Base-by-base conservation (phyloP, 2,888 invertebrate species). In the Clunio marinus region DNA sequence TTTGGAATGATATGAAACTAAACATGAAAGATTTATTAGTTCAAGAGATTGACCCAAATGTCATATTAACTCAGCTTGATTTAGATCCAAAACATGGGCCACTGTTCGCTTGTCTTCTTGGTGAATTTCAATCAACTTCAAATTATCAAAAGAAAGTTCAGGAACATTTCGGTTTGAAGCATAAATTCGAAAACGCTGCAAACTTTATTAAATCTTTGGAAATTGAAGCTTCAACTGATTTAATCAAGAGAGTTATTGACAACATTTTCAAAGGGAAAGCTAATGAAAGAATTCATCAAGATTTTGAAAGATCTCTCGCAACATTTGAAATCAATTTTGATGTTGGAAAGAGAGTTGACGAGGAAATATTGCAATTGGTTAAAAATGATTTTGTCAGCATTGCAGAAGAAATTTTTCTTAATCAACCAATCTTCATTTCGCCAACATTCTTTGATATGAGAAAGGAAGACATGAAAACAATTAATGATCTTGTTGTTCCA, bases 371-470 rank as follows among this genome's bases (percentile, higher is more conserved):
- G n/a, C n/a, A 60, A 1, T 28, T 4, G 2, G 22, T 58, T 0
- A 28, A 17, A 10, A 15, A 58, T 32, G 58, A 58, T 17, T 58
- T 58, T 32, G 17, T 58, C 15, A 58, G 32, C 20, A 28, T 28
- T 32, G 58, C 58, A 2, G 28, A 28, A 17, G 58, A 58, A 32
- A 28, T 58, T 32, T 20, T 58, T 7, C 5, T 58, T 3, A 58
- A 58, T 15, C 7, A 28, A 28, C 57, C 57, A 57, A 27, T 57
- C 13, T 59, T 59, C 35, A 1, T 59, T 1, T 32, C 20, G 1
- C 65, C 65, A 46, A 20, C 45, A 1, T 45, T 45, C 24, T n/a
- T 63, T 3, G 45, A 63, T 8, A 17, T 63, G 13, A n/a, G 20
- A 10, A 35, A 17, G 35, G 24, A 8, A 15, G 41, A 63, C 45